Percentiles rank a stretch among this genome's conserved stretches.
Evolutionary conservation across 1,140 invertebrate genomes (phyloP).

Genomic region (Lasioglossum albipes): DNA sequence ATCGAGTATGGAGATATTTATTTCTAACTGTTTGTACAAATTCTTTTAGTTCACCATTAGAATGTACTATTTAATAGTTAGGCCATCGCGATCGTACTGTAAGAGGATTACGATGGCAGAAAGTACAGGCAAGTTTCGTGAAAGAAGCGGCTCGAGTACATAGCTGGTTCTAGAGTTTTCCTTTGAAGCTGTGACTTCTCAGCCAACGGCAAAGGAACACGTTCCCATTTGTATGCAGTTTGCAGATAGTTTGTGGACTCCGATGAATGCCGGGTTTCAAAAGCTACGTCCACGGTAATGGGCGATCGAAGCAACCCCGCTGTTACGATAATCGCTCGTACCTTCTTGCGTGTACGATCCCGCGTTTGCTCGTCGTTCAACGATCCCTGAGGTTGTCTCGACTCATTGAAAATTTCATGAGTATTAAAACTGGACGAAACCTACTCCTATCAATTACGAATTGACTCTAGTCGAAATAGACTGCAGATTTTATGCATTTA

Average conservation of each 20-base stretch:
- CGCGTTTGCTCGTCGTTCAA: too few relatives aligned
- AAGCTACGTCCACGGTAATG: slow-evolving; percentile 5
- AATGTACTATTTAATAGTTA: not conserved
- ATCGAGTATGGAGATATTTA: too few relatives aligned
- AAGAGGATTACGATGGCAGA: slow-evolving; percentile 1
- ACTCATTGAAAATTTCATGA: too few relatives aligned
- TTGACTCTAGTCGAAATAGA: too few relatives aligned
- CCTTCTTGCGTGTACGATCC: slow-evolving; percentile 1
- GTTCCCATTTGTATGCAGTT: slow-evolving; percentile 27
- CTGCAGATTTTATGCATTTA: too few relatives aligned
- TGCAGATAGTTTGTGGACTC: slow-evolving; percentile 34
- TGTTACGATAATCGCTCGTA: slow-evolving; percentile 32
- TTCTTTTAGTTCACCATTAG: too few relatives aligned
- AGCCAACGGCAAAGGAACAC: slow-evolving; percentile 19
- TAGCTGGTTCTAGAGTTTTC: slow-evolving; percentile 2
- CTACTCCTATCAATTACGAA: too few relatives aligned
- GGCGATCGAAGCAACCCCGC: slow-evolving; percentile 1
- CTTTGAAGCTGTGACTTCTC: slow-evolving; percentile 29
- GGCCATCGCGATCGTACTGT: not conserved
- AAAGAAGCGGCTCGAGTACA: slow-evolving; percentile 1
- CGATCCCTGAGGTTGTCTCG: not conserved
- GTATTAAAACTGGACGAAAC: too few relatives aligned
- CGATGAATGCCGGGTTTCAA: slow-evolving; percentile 3
- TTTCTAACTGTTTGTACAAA: too few relatives aligned
- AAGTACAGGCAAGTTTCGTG: not conserved